Evolutionary conservation across 2,797 vertebrate species (phyloP).

Genomic region (Myotis findleyi): DNA sequence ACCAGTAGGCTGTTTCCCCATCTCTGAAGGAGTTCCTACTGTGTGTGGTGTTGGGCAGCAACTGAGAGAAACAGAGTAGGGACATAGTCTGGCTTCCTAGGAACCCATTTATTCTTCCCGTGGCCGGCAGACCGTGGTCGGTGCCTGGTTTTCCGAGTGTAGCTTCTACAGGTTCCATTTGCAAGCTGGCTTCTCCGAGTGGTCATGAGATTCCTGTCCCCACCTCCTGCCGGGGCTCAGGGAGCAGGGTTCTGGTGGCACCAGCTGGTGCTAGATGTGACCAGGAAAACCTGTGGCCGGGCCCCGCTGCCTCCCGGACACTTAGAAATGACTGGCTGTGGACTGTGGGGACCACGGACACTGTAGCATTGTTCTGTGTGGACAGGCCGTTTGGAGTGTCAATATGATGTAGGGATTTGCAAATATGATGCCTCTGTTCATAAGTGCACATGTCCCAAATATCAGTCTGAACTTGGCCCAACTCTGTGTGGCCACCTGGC

Average conservation of each 20-base stretch:
- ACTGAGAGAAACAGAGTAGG: background rate
- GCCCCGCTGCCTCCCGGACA: background rate
- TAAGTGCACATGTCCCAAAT: background rate
- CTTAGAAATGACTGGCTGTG: background rate
- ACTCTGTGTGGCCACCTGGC: slow-evolving; percentile 50
- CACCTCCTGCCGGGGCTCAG: slow-evolving; percentile 61
- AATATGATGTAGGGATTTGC: background rate
- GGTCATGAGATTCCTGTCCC: slow-evolving; percentile 37
- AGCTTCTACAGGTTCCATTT: slow-evolving; percentile 38
- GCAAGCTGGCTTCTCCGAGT: slow-evolving; percentile 45
- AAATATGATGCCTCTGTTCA: background rate
- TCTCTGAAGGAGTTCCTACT: too few relatives aligned
- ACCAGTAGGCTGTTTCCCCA: background rate
- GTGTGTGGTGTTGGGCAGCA: background rate
- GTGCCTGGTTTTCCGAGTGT: slow-evolving; percentile 43
- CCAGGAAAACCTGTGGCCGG: background rate
- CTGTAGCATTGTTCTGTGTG: background rate
- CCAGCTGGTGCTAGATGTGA: background rate
- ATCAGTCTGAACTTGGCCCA: background rate
- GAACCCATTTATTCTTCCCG: background rate
- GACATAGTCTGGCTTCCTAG: background rate
- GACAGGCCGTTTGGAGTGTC: background rate
- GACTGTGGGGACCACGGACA: background rate
- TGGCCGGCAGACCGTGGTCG: background rate
- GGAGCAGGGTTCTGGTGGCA: slow-evolving; percentile 22